Percentiles rank a stretch among this genome's conserved stretches.
Evolutionary conservation across 2,113 vertebrate species (phyloP).

Genomic region (Tursiops truncatus): DNA sequence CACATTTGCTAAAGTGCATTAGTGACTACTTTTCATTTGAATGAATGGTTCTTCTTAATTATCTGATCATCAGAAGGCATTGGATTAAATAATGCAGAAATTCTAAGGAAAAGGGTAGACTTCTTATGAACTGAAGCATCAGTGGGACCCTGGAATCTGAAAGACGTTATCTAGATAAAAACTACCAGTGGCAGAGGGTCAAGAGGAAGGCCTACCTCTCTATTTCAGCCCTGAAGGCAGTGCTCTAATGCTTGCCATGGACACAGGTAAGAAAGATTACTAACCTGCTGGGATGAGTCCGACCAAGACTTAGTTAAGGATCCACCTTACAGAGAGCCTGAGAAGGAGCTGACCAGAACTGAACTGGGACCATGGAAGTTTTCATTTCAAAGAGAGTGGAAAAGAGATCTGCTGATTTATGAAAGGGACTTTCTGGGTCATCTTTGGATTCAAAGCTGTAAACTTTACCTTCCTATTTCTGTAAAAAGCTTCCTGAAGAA

Average conservation of each 20-base stretch:
- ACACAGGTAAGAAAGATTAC: not conserved
- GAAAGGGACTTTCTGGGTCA: not conserved
- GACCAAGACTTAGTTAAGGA: not conserved
- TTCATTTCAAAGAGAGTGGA: not conserved
- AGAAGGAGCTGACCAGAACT: not conserved
- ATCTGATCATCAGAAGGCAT: not conserved
- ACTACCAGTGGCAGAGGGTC: not conserved
- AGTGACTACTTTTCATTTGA: not conserved
- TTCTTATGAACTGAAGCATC: not conserved
- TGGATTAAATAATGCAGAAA: not conserved
- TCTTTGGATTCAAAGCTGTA: slow-evolving; percentile 32
- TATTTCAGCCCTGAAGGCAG: not conserved
- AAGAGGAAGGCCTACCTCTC: not conserved
- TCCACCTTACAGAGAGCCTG: not conserved
- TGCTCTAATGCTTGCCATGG: not conserved
- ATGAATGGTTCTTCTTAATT: not conserved
- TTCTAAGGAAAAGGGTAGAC: not conserved
- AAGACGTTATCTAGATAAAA: not conserved
- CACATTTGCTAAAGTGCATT: not conserved
- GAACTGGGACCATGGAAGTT: not conserved
- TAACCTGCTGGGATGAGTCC: not conserved
- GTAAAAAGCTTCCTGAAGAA: slow-evolving; percentile 20
- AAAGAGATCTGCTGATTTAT: not conserved
- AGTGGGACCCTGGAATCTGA: not conserved
- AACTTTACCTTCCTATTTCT: slow-evolving; percentile 14